Evolutionary conservation across 2,797 vertebrate species (phyloP), one percentile per base, ranked within the genome.

Genomic region (Tinamus major): DNA sequence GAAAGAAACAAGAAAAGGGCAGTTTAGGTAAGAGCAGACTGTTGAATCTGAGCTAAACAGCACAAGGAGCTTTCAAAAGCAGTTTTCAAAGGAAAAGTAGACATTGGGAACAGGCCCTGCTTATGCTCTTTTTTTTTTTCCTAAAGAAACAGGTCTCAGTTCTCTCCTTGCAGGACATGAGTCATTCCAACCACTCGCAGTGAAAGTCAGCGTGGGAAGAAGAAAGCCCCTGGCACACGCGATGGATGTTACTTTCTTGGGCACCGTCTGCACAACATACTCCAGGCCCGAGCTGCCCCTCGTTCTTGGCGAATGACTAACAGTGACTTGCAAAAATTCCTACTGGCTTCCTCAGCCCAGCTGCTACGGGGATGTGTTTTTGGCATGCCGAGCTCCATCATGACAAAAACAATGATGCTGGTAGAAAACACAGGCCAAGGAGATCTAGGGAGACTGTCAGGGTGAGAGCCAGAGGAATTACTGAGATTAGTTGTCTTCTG

Each of bases 301-400:
- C 78, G 27, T 95, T 88, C 92, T 87, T 91, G 79, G 71, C 61
- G 82, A 84, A 64, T 88, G 72, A 84, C 88, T 94, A 94, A 96
- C 20, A 85, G 67, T 71, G 89, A 91, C 88, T 95, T 96, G 89
- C 89, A 77, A 93, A 94, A 93, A 61, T 85, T 80, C 62, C 92
- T 90, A 35, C 85, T 74, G 87, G 68, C 51, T 56, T 89, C 93
- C 97, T 85, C 90, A 81, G 94, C 93, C 64, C 62, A 76, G 90
- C 58, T 87, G 68, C 87, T 95, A 71, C 42, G 55, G 87, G 89
- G 78, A 92, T 84, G 55, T 12, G 24, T 46, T 93, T 83, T 51
- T 97, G 94, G 89, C 94, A 95, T 80, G 71, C 19, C 23, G 35
- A 93, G 31, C n/a, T 12, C 94, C 75, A 88, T 84, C 82, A 63